phyloP scores from a whole-genome alignment of 2,888 invertebrate genomes.

The Hymenopus coronatus region DNA sequence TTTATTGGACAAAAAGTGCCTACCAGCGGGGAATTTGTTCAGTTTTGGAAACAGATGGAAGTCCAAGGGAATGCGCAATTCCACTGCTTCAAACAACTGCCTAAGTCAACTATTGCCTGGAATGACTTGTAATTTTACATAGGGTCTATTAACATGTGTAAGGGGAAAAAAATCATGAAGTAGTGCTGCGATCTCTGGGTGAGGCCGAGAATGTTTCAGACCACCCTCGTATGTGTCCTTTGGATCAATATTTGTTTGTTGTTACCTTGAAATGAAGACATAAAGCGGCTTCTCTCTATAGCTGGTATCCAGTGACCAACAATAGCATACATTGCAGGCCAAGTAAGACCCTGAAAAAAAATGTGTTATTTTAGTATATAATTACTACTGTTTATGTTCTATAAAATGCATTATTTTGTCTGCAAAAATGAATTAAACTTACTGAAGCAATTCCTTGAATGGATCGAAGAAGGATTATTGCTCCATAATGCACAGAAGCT shows the following conservation, averaged over 20 bases:
- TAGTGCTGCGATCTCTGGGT: no score
- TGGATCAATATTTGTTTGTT: not conserved
- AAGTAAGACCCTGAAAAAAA: slow-evolving; percentile 59
- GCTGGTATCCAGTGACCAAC: slow-evolving; percentile 72
- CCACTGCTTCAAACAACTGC: no score
- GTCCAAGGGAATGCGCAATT: no score
- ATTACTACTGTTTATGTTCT: not conserved
- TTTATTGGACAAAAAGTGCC: no score
- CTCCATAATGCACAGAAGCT: slow-evolving; percentile 59
- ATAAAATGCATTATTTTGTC: not conserved
- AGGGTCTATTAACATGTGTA: no score
- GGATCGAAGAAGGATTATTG: slow-evolving; percentile 60
- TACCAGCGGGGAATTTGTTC: no score
- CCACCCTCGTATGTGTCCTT: no score
- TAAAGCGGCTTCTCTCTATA: slow-evolving; percentile 67
- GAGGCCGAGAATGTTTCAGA: no score
- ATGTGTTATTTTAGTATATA: not conserved
- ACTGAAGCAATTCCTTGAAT: slow-evolving; percentile 69
- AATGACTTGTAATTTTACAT: no score
- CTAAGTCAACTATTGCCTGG: no score
- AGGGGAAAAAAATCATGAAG: no score
- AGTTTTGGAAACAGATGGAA: no score
- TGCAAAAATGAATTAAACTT: slow-evolving; percentile 40
- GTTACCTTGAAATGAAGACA: slow-evolving; percentile 70
- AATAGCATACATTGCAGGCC: slow-evolving; percentile 74